A percentile compares a stretch with the other conserved stretches of the same genome.
These are phyloP conservation scores for Cinclus cinclus DNA, from an alignment of 2,113 vertebrate species.

Conservation along the genomic window DNA sequence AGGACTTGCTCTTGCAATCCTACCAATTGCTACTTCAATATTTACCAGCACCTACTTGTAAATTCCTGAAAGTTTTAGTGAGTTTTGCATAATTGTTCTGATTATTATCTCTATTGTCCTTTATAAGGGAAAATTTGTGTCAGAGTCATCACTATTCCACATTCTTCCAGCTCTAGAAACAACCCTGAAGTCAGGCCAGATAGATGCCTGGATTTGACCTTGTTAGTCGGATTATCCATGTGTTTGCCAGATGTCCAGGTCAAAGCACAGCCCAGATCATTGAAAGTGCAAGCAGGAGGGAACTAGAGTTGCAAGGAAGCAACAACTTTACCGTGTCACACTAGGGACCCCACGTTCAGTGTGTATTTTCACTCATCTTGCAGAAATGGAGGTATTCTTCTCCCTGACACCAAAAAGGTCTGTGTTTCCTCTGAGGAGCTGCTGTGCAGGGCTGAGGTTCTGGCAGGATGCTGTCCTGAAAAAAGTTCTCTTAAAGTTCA, in stretches of 20 bases:
- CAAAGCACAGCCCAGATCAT: background rate
- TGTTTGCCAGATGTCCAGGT: background rate
- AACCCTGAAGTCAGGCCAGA: background rate
- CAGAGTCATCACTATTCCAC: background rate
- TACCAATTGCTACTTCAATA: conserved; percentile 25
- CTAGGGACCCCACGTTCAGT: background rate
- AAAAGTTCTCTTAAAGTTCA: background rate
- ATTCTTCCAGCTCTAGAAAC: conserved; percentile 8
- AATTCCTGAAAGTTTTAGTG: conserved; percentile 35
- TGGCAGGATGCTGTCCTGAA: background rate
- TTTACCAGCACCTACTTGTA: conserved; percentile 23
- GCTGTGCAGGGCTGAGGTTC: background rate
- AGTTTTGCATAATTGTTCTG: conserved; percentile 3
- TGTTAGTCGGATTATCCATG: background rate
- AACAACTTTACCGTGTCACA: background rate
- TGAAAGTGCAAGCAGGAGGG: background rate
- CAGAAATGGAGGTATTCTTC: background rate
- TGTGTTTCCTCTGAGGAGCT: background rate
- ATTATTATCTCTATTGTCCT: conserved; percentile 23
- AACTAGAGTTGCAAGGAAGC: background rate
- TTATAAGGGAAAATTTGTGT: background rate
- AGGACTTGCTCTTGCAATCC: conserved; percentile 1
- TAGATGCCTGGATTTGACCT: background rate
- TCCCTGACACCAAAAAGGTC: background rate
- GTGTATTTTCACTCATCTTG: background rate